A percentile compares a stretch with the other conserved stretches of the same genome.
Conservation (phyloP, 1,140 invertebrate species). For the Eueides isabella region DNA sequence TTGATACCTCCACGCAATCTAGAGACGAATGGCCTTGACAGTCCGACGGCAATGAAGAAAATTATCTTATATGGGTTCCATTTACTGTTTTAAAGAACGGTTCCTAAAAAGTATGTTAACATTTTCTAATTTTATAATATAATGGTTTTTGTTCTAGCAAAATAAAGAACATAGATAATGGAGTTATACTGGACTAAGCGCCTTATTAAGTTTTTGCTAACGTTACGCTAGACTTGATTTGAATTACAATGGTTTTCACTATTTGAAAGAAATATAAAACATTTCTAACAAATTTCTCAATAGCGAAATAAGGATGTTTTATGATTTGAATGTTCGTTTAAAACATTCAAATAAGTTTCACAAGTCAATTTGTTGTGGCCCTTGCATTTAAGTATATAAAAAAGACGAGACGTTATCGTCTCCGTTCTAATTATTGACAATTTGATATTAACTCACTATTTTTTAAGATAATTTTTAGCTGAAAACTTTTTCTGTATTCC, state of each 20-base stretch:
- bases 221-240: slow-evolving; percentile 17
- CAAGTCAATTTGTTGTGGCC: neutral
- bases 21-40: too few species aligned
- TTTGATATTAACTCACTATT: neutral
- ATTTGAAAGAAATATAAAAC: slow-evolving; percentile 24
- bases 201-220: slow-evolving; percentile 16
- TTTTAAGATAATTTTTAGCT: too few species aligned
- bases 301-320: slow-evolving; percentile 21
- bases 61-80: too few species aligned
- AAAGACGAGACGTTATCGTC: too few species aligned
- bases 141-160: neutral
- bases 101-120: too few species aligned
- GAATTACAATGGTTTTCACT: slow-evolving; percentile 20
- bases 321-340: too few species aligned
- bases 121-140: neutral
- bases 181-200: neutral
- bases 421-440: neutral
- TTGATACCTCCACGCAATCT: too few species aligned
- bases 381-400: too few species aligned
- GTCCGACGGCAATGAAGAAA: too few species aligned
- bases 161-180: neutral
- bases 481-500: neutral
- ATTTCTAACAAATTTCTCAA: slow-evolving; percentile 12
- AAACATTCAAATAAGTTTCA: neutral
- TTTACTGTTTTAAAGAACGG: too few species aligned